These are phyloP conservation scores for Encarsia formosa DNA, from an alignment of 2,888 invertebrate genomes.

Conservation along the genomic window DNA sequence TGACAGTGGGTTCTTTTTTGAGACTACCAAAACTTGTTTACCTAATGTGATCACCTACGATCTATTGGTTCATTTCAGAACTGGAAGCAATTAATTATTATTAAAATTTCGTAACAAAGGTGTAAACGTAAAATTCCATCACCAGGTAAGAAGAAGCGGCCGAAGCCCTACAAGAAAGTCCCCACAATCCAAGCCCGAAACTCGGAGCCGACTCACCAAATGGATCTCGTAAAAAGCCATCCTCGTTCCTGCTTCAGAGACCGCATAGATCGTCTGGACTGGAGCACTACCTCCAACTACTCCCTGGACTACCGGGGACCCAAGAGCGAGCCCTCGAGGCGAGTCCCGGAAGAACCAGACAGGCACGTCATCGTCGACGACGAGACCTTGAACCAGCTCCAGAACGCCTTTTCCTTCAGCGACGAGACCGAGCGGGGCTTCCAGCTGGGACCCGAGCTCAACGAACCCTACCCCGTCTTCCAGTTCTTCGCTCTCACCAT, in stretches of 20 bases:
- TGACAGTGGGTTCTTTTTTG: too few relatives aligned
- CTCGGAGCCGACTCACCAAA: too few relatives aligned
- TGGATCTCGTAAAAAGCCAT: too few relatives aligned
- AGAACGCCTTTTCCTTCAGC: constrained; percentile 16
- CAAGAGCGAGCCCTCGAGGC: not conserved
- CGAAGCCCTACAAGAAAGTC: too few relatives aligned
- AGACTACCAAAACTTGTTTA: too few relatives aligned
- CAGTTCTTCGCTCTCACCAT: constrained; percentile 11
- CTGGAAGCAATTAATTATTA: too few relatives aligned
- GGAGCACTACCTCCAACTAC: not conserved
- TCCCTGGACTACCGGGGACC: not conserved
- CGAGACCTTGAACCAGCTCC: constrained; percentile 13
- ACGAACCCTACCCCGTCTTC: constrained; percentile 17
- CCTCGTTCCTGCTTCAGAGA: constrained; percentile 9
- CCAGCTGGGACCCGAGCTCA: not conserved
- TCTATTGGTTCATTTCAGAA: too few relatives aligned
- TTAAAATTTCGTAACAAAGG: too few relatives aligned
- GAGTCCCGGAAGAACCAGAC: not conserved
- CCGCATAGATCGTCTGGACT: constrained; percentile 10
- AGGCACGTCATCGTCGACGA: constrained; percentile 4
- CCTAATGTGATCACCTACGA: too few relatives aligned
- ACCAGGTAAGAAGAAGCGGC: too few relatives aligned
- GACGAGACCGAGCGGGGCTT: constrained; percentile 14
- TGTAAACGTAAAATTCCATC: too few relatives aligned
- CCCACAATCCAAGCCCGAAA: too few relatives aligned